phyloP scores from a whole-genome alignment of 2,113 vertebrate species.

The Cyphomyrus plagiostoma region DNA sequence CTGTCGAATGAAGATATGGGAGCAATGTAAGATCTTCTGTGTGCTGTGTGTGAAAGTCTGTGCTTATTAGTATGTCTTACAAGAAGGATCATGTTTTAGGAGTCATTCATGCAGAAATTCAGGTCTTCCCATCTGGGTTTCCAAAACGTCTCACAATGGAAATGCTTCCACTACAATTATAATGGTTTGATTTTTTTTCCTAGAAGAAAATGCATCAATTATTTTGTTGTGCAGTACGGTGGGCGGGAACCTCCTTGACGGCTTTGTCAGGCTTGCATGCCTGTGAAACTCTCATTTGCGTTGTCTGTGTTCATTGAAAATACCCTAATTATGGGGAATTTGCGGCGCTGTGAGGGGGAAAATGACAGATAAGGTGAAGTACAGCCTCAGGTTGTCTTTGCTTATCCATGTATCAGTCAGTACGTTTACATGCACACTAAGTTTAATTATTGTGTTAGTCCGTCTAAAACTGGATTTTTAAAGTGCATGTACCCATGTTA shows the following conservation, averaged over 20 bases:
- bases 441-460: no score
- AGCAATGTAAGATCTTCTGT: neutral
- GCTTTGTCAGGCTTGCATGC: neutral
- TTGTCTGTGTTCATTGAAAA: neutral
- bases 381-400: neutral
- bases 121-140: neutral
- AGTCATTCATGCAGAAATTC: neutral
- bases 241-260: neutral
- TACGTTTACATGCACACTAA: neutral
- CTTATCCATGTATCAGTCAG: neutral
- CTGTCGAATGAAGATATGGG: neutral
- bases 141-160: neutral
- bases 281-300: neutral
- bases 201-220: neutral
- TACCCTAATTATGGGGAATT: neutral
- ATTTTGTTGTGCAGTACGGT: neutral
- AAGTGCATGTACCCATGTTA: no score
- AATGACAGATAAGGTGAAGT: neutral
- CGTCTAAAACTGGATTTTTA: no score
- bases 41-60: neutral
- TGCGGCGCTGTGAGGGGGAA: neutral
- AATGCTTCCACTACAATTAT: neutral
- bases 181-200: neutral
- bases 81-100: neutral
- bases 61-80: neutral